These are phyloP conservation scores for Leptobrachium ailaonicum DNA, from an alignment of 2,113 vertebrate genomes.

Conservation along the genomic window DNA sequence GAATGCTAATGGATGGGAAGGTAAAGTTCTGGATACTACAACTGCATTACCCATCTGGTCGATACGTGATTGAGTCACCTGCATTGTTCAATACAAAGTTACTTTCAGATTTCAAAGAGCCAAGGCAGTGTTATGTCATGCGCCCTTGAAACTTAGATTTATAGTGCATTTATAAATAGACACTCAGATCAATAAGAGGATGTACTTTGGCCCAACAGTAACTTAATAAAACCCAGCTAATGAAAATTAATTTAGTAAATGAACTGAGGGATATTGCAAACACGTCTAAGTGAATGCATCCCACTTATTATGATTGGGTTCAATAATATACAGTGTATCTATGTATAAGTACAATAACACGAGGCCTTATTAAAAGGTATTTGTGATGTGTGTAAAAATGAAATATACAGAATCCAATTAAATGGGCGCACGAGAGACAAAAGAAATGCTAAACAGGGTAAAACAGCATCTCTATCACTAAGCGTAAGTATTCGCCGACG, in stretches of 20 bases:
- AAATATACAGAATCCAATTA: no score
- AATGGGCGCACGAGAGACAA: no score
- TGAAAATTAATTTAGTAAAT: constrained; percentile 6
- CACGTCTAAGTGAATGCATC: no score
- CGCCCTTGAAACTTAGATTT: neutral
- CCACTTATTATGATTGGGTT: no score
- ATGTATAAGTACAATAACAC: no score
- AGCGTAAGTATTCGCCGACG: neutral
- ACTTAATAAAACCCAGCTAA: neutral
- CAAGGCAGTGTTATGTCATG: neutral
- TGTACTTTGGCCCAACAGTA: neutral
- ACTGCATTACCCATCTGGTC: neutral
- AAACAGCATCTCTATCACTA: no score
- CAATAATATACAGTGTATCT: no score
- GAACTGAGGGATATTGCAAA: neutral
- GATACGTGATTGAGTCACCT: neutral
- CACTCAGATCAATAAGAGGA: constrained; percentile 3
- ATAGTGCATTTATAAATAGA: constrained; percentile 13
- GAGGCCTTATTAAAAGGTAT: no score
- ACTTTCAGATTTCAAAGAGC: neutral
- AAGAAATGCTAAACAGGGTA: no score
- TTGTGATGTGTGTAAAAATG: no score
- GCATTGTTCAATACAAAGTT: neutral
- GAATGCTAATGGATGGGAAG: neutral
- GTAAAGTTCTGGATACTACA: neutral